Conservation (phyloP, 2,888 invertebrate species). For the Torymus auratus region DNA sequence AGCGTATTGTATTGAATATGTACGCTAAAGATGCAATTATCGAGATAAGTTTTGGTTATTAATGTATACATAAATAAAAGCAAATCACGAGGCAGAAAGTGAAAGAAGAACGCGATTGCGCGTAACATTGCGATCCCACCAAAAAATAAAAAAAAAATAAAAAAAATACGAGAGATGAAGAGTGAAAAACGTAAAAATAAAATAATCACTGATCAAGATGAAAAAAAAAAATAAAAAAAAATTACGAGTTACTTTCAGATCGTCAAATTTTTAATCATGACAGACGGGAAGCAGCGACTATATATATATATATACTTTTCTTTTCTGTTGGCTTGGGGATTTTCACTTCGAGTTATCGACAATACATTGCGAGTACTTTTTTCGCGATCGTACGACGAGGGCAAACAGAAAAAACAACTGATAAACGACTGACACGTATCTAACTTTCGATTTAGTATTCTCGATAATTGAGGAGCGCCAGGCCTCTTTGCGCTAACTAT, state of each 20-base stretch:
- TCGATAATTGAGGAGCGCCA: conserved; percentile 34
- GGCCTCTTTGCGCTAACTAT: conserved; percentile 1
- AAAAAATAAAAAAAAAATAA: background rate
- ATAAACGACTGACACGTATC: conserved; percentile 39
- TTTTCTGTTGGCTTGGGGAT: conserved; percentile 25
- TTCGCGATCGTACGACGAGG: conserved; percentile 8
- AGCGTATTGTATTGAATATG: conserved; percentile 35
- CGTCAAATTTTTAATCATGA: conserved; percentile 38
- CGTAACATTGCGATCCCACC: conserved; percentile 21
- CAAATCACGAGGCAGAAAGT: background rate
- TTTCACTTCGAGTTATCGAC: conserved; percentile 52
- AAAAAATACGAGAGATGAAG: conserved; percentile 39
- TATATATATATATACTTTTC: conserved; percentile 27
- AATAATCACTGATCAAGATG: conserved; percentile 4
- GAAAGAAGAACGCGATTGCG: conserved; percentile 21
- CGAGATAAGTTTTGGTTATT: conserved; percentile 38
- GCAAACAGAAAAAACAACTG: conserved; percentile 18
- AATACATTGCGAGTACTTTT: conserved; percentile 37
- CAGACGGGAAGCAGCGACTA: conserved; percentile 22
- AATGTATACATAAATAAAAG: conserved; percentile 20
- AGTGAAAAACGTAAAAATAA: conserved; percentile 41
- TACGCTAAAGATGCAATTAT: conserved; percentile 46
- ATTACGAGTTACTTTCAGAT: conserved; percentile 11
- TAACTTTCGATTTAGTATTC: conserved; percentile 39
- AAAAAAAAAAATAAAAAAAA: conserved; percentile 16